These are phyloP conservation scores for Todiramphus saurophagus DNA, from an alignment of 2,113 vertebrate genomes.

Conservation along the genomic window DNA sequence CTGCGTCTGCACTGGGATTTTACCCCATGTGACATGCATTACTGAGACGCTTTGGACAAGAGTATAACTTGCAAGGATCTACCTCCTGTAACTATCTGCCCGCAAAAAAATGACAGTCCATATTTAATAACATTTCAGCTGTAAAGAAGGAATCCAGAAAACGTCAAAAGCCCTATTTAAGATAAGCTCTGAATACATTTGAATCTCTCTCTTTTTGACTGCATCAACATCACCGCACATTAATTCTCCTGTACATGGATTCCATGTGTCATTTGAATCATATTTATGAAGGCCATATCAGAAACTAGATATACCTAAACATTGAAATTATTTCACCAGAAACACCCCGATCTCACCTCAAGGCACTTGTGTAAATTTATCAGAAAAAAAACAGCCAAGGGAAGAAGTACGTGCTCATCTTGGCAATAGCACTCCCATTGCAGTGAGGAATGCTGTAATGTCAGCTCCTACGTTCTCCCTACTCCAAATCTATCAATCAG, in stretches of 20 bases:
- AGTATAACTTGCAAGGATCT: background rate
- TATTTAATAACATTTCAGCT: background rate
- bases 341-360: background rate
- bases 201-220: background rate
- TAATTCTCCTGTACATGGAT: background rate
- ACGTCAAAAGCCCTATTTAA: background rate
- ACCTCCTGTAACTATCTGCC: background rate
- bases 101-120: background rate
- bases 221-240: background rate
- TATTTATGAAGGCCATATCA: background rate
- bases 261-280: background rate
- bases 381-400: background rate
- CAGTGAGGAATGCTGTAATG: background rate
- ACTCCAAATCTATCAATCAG: slow-evolving; percentile 24
- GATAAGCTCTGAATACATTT: background rate
- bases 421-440: background rate
- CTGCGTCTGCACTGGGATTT: background rate
- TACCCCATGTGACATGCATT: background rate
- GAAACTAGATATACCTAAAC: background rate
- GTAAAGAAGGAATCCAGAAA: background rate
- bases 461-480: background rate
- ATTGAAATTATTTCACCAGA: background rate
- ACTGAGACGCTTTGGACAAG: background rate
- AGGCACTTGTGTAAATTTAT: background rate
- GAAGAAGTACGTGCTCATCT: background rate